These are phyloP conservation scores for Conus betulinus DNA, from an alignment of 1,140 invertebrate genomes.

Conservation along the genomic window DNA sequence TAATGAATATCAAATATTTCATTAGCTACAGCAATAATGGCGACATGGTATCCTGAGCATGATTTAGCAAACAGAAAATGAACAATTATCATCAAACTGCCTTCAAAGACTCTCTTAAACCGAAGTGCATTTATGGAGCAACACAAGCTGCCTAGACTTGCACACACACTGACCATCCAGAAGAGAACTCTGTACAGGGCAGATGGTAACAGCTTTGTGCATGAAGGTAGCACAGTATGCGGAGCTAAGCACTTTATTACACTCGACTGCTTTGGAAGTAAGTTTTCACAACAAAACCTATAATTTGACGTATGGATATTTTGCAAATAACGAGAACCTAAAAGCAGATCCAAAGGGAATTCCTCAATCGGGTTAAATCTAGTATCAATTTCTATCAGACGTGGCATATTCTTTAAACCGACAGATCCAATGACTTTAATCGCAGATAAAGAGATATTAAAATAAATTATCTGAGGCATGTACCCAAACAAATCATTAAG, in stretches of 20 bases:
- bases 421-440: conserved; percentile 13
- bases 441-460: conserved; percentile 18
- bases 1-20: conserved; percentile 53
- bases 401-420: conserved; percentile 2
- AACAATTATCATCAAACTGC: conserved; percentile 46
- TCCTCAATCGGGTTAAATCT: conserved; percentile 30
- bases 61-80: conserved; percentile 36
- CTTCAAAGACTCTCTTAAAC: conserved; percentile 26
- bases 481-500: not conserved
- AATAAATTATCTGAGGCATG: not conserved
- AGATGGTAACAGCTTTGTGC: conserved; percentile 44
- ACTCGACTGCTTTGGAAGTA: not conserved
- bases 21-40: conserved; percentile 32
- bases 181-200: conserved; percentile 37
- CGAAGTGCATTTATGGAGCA: conserved; percentile 20
- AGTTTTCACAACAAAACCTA: conserved; percentile 46
- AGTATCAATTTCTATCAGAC: conserved; percentile 29
- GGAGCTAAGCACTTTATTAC: conserved; percentile 7
- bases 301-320: conserved; percentile 39
- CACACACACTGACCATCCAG: conserved; percentile 45
- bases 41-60: conserved; percentile 22
- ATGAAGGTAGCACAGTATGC: conserved; percentile 46
- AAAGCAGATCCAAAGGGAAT: conserved; percentile 38
- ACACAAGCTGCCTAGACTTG: conserved; percentile 47
- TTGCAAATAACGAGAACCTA: conserved; percentile 32